These are phyloP conservation scores for Hedychridium roseum DNA, from an alignment of 2,888 invertebrate genomes.

Conservation along the genomic window DNA sequence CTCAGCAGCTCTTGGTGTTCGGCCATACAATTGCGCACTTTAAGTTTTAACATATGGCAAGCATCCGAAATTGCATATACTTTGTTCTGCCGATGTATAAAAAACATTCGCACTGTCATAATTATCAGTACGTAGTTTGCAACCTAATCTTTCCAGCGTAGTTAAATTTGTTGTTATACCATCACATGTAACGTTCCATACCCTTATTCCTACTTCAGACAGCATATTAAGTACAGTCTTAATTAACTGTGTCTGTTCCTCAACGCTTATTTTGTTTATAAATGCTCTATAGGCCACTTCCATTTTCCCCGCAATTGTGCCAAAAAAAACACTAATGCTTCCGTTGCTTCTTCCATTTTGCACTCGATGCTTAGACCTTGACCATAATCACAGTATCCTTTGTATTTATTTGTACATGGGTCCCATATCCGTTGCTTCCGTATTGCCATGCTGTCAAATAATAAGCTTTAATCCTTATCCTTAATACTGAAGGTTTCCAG, in stretches of 20 bases:
- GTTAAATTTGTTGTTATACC: conserved; percentile 39
- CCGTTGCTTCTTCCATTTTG: background rate
- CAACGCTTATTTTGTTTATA: background rate
- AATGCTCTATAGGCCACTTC: background rate
- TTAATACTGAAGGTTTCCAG: background rate
- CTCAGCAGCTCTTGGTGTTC: too few relatives aligned
- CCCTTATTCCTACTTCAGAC: background rate
- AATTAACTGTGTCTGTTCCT: background rate
- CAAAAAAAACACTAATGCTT: background rate
- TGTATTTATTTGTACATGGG: background rate
- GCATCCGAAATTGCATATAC: conserved; percentile 9
- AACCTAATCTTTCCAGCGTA: conserved; percentile 23
- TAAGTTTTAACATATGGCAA: conserved; percentile 17
- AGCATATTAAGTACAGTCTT: background rate
- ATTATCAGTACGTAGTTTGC: conserved; percentile 2
- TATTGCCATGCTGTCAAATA: background rate
- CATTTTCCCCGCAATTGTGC: background rate
- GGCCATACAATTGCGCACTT: too few relatives aligned
- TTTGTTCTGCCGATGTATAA: conserved; percentile 6
- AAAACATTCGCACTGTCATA: background rate
- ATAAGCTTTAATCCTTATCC: background rate
- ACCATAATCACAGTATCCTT: conserved; percentile 1
- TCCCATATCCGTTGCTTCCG: background rate
- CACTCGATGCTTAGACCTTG: background rate
- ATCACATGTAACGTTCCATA: conserved; percentile 38